Conservation (phyloP, 2,888 invertebrate genomes). For the Formica aserva region DNA sequence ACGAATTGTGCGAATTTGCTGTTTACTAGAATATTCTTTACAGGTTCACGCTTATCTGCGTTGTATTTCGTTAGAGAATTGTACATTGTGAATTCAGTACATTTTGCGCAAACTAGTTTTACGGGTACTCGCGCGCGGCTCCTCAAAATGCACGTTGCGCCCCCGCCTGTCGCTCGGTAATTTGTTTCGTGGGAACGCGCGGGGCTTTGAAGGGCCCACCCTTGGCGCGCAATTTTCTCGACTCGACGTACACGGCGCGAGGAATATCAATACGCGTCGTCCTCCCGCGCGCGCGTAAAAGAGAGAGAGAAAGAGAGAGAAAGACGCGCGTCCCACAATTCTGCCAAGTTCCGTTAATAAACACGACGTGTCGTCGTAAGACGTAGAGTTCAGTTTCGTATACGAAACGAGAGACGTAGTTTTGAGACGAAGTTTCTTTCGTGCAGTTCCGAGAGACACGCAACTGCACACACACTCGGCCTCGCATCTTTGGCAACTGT, state of each 20-base stretch:
- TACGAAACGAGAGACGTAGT: conserved; percentile 10
- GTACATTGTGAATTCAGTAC: conserved; percentile 15
- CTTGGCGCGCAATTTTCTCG: conserved; percentile 64
- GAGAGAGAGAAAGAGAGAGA: not conserved
- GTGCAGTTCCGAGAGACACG: conserved; percentile 1
- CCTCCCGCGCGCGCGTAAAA: not conserved
- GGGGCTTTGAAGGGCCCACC: conserved; percentile 66
- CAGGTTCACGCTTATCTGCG: not conserved
- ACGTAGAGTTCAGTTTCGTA: not conserved
- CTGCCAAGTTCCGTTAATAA: conserved; percentile 52
- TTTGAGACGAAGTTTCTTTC: conserved; percentile 27
- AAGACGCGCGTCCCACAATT: conserved; percentile 38
- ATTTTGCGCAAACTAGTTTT: conserved; percentile 49
- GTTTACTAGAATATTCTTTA: not conserved
- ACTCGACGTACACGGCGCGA: conserved; percentile 59
- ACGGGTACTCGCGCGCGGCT: conserved; percentile 52
- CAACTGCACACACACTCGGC: not conserved
- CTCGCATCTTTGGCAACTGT: not conserved
- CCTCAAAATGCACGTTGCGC: conserved; percentile 61
- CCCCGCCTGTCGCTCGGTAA: conserved; percentile 60
- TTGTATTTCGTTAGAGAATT: not conserved
- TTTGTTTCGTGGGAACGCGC: conserved; percentile 71
- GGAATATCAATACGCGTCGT: conserved; percentile 69
- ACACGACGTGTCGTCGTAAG: conserved; percentile 51
- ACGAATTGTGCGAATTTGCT: not conserved